These are phyloP conservation scores for Teleiodes luculella DNA, from an alignment of 2,888 invertebrate species.

Conservation along the genomic window DNA sequence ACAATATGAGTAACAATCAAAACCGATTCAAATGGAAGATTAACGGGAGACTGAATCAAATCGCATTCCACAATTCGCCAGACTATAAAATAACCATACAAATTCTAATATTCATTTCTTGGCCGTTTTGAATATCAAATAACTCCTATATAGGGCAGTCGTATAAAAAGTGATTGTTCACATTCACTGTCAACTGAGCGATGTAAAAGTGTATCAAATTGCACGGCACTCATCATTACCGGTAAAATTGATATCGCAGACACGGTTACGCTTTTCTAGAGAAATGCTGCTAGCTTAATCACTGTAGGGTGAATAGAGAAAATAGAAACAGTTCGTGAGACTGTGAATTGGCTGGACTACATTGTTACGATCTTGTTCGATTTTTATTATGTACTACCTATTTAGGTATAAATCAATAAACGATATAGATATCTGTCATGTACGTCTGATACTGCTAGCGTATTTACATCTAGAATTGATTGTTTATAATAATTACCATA, in stretches of 20 bases:
- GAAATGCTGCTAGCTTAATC: constrained; percentile 22
- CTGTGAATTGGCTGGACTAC: not conserved
- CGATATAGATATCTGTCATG: no score
- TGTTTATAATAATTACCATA: no score
- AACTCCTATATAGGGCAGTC: constrained; percentile 1
- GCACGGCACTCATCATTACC: constrained; percentile 34
- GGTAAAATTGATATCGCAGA: constrained; percentile 23
- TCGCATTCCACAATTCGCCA: constrained; percentile 1
- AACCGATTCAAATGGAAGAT: not conserved
- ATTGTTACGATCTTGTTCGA: no score
- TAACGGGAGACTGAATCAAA: not conserved
- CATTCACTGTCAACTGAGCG: constrained; percentile 38
- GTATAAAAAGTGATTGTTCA: constrained; percentile 19
- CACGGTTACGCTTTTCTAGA: constrained; percentile 33
- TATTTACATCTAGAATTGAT: no score
- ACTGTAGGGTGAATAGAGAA: not conserved
- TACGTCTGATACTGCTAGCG: no score
- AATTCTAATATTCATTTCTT: constrained; percentile 10
- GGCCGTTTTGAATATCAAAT: constrained; percentile 14
- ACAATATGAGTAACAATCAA: not conserved
- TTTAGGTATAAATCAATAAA: no score
- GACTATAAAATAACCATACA: not conserved
- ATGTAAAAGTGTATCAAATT: constrained; percentile 67
- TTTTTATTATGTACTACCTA: no score
- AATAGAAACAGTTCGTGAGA: not conserved